A percentile compares a stretch with the other conserved stretches of the same genome.
phyloP scores from a whole-genome alignment of 2,797 vertebrate genomes.

The Epinephelus coioides region DNA sequence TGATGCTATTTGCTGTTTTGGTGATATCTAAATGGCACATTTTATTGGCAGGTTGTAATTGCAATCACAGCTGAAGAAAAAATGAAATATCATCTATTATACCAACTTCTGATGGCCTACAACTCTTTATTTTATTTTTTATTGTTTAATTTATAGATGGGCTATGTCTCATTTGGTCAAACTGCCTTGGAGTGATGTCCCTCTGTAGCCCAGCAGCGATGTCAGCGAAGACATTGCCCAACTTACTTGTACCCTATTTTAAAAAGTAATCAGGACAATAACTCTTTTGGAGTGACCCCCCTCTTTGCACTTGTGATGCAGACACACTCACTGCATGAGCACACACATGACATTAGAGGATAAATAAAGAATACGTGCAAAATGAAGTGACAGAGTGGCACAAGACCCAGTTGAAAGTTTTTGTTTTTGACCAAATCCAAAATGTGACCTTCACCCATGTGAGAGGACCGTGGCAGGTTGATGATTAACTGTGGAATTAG shows the following conservation, averaged over 20 bases:
- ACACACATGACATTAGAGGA: not conserved
- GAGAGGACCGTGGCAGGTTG: slow-evolving; percentile 66
- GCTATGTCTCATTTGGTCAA: not conserved
- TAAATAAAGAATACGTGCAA: not conserved
- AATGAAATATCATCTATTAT: not conserved
- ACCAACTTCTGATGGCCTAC: not conserved
- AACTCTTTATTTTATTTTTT: not conserved
- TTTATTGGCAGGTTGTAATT: not conserved
- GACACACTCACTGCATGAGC: not conserved
- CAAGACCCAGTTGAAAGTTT: slow-evolving; percentile 32
- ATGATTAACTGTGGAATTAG: slow-evolving; percentile 83
- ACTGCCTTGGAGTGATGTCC: not conserved
- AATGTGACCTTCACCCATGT: slow-evolving; percentile 84
- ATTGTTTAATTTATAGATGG: not conserved
- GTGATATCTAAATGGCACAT: not conserved
- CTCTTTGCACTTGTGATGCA: not conserved
- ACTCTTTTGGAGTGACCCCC: not conserved
- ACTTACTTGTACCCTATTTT: not conserved
- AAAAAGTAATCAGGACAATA: not conserved
- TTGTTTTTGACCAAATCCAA: slow-evolving; percentile 80
- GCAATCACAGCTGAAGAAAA: not conserved
- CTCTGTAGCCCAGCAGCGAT: not conserved
- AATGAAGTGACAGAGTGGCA: slow-evolving; percentile 25
- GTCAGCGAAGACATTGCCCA: not conserved
- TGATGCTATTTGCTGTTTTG: not conserved